phyloP scores from a whole-genome alignment of 1,140 invertebrate genomes.

The Maconellicoccus hirsutus region DNA sequence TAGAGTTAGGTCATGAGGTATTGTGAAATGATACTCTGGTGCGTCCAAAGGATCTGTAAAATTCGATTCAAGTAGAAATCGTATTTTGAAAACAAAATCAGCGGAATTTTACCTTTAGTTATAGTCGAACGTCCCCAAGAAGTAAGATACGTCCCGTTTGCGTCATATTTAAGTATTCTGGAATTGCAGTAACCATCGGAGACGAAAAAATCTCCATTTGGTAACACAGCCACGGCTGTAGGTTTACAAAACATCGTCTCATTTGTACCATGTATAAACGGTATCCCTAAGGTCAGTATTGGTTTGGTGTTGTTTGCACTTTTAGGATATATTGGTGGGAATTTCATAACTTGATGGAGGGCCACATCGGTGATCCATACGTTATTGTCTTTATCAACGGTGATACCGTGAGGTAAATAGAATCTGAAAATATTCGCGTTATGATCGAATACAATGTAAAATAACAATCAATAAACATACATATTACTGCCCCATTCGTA shows the following conservation, averaged over 20 bases:
- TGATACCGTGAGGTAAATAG: conserved; percentile 87
- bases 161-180: conserved; percentile 71
- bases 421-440: conserved; percentile 51
- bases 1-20: conserved; percentile 75
- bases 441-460: neutral
- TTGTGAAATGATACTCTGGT: conserved; percentile 47
- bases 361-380: conserved; percentile 88
- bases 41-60: conserved; percentile 12
- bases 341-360: conserved; percentile 82
- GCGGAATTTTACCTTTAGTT: conserved; percentile 24
- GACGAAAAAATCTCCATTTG: conserved; percentile 79
- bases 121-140: conserved; percentile 44
- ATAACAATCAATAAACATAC: conserved; percentile 40
- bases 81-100: neutral
- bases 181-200: conserved; percentile 92
- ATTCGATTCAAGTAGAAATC: conserved; percentile 8
- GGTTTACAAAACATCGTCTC: conserved; percentile 84
- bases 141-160: conserved; percentile 52
- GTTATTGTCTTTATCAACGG: conserved; percentile 68
- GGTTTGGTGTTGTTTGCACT: neutral
- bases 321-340: conserved; percentile 38
- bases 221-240: conserved; percentile 71
- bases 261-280: conserved; percentile 68
- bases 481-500: conserved; percentile 66
- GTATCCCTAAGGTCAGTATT: conserved; percentile 34